Evolutionary conservation across 2,113 vertebrate species (phyloP).

Genomic region (Melierax canorus): DNA sequence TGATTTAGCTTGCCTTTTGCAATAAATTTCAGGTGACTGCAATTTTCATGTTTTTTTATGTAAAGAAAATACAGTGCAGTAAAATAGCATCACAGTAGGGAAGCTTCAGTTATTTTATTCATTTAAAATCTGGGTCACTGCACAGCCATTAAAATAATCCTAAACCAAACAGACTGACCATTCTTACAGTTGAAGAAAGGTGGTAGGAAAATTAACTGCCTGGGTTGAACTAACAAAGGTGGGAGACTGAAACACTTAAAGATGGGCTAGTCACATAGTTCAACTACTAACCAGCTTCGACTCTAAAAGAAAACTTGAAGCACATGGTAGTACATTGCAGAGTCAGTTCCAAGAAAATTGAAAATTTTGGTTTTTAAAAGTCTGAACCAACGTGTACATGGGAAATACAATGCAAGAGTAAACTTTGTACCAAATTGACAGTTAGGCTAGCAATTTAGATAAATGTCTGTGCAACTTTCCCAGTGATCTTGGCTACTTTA

Average conservation of each 20-base stretch:
- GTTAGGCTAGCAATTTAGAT: neutral
- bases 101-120: neutral
- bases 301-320: neutral
- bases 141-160: neutral
- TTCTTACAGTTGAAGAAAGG: neutral
- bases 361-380: neutral
- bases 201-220: neutral
- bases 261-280: neutral
- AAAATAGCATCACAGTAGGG: neutral
- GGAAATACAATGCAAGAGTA: neutral
- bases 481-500: neutral
- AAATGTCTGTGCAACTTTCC: neutral
- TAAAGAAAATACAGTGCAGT: neutral
- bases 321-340: neutral
- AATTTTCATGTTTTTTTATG: neutral
- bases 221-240: neutral
- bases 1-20: neutral
- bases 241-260: neutral
- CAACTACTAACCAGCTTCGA: neutral
- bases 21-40: neutral
- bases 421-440: neutral
- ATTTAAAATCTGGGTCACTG: neutral
- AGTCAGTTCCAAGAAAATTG: neutral
- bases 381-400: neutral
- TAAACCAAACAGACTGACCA: neutral